Conservation (phyloP, 2,888 invertebrate species). For the Peribatodes rhomboidaria region DNA sequence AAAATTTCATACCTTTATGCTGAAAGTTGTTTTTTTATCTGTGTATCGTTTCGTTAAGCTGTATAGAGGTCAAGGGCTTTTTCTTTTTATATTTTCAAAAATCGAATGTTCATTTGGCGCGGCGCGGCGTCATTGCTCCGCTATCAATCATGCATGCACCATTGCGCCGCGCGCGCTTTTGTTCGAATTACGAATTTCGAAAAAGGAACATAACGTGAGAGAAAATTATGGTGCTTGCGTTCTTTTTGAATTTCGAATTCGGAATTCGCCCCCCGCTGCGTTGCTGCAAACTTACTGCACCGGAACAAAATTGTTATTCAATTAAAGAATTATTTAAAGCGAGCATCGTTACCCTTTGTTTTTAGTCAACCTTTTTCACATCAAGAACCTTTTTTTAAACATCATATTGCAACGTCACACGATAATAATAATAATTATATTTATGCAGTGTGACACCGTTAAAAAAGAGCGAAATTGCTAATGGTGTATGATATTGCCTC, state of each 20-base stretch:
- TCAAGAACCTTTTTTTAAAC: constrained; percentile 21
- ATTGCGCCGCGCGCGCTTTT: constrained; percentile 83
- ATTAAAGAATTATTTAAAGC: constrained; percentile 57
- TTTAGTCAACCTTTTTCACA: constrained; percentile 17
- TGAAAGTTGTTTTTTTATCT: neutral
- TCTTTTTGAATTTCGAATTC: constrained; percentile 74
- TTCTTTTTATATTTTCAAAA: constrained; percentile 64
- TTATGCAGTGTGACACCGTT: constrained; percentile 82
- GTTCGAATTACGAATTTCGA: constrained; percentile 83
- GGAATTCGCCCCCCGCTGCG: constrained; percentile 66
- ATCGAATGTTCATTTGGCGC: constrained; percentile 70
- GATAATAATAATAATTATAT: constrained; percentile 66
- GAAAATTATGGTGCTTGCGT: constrained; percentile 77
- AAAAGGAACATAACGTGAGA: constrained; percentile 79
- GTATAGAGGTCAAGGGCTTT: constrained; percentile 77
- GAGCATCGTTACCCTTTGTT: constrained; percentile 34
- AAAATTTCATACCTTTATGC: too few relatives aligned
- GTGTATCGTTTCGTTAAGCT: constrained; percentile 12
- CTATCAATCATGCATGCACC: constrained; percentile 86
- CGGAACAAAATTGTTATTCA: constrained; percentile 71
- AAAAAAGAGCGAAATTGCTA: constrained; percentile 86
- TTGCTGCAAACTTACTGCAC: constrained; percentile 56
- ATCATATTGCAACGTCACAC: constrained; percentile 36
- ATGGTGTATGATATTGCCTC: constrained; percentile 88
- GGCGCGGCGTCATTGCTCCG: constrained; percentile 74